A percentile compares a stretch with the other conserved stretches of the same genome.
These are phyloP conservation scores for Caenorhabditis parvicauda DNA, from an alignment of 2,888 invertebrate species.

Conservation along the genomic window DNA sequence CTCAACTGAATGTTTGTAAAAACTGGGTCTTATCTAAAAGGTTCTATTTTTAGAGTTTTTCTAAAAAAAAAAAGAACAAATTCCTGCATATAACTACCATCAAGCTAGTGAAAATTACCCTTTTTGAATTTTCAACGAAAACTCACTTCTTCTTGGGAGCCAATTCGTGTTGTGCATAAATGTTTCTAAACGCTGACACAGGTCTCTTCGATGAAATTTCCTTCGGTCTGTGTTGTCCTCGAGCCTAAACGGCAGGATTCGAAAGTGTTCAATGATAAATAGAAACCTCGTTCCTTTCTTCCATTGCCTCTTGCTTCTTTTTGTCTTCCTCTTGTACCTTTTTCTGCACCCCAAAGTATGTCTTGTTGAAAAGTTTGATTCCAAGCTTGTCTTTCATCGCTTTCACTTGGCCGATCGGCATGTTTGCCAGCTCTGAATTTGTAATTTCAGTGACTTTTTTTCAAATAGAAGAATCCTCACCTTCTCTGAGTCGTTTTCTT, in stretches of 20 bases:
- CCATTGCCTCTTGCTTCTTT: conserved; percentile 6
- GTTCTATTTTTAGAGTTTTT: no score
- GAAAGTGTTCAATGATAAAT: not conserved
- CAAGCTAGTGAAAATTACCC: no score
- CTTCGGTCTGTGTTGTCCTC: conserved; percentile 48
- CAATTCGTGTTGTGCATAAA: conserved; percentile 24
- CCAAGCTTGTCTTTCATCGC: conserved; percentile 49
- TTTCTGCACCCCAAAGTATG: conserved; percentile 33
- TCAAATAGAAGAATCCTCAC: conserved; percentile 27
- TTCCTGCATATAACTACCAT: no score
- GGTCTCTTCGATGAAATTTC: conserved; percentile 52
- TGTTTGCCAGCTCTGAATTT: conserved; percentile 36
- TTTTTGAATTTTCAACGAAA: no score
- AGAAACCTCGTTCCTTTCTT: not conserved
- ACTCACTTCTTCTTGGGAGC: conserved; percentile 17
- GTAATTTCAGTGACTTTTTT: conserved; percentile 19
- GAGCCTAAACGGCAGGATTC: not conserved
- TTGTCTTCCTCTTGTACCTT: conserved; percentile 6
- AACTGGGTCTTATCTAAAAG: no score
- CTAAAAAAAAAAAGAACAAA: no score
- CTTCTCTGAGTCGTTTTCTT: conserved; percentile 20
- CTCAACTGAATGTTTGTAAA: not conserved
- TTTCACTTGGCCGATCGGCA: conserved; percentile 47
- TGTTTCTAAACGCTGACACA: conserved; percentile 28
- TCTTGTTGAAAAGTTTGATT: conserved; percentile 50